A percentile compares a stretch with the other conserved stretches of the same genome.
Evolutionary conservation across 2,888 invertebrate species (phyloP).

Genomic region (Trichopoda pennipes): DNA sequence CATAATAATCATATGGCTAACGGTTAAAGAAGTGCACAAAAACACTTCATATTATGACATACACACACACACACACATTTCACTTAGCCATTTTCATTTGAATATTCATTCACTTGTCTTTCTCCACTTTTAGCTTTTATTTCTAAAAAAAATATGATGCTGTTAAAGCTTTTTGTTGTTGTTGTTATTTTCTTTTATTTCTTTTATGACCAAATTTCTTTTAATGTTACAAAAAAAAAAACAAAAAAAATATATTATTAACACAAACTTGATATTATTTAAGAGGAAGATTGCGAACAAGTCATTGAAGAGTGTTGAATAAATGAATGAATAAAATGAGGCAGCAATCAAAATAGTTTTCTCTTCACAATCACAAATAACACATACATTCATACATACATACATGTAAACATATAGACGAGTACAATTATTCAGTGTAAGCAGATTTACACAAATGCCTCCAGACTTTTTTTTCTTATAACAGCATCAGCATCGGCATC

Average conservation of each 20-base stretch:
- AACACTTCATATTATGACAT: not conserved
- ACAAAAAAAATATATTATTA: conserved; percentile 30
- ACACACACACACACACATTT: no score
- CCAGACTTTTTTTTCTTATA: not conserved
- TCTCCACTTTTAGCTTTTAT: not conserved
- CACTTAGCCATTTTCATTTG: conserved; percentile 1
- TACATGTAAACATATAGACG: not conserved
- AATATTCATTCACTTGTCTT: not conserved
- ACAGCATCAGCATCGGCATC: conserved; percentile 7
- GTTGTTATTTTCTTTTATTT: conserved; percentile 11
- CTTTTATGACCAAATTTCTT: conserved; percentile 35
- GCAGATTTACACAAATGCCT: no score
- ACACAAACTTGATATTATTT: conserved; percentile 56
- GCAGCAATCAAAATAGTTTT: not conserved
- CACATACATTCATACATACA: not conserved
- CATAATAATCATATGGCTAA: not conserved
- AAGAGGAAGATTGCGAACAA: conserved; percentile 52
- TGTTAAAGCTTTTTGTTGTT: conserved; percentile 25
- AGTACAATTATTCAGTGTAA: no score
- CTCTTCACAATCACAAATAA: not conserved
- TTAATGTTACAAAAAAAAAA: conserved; percentile 20
- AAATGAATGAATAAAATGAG: not conserved
- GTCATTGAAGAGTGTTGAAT: conserved; percentile 13
- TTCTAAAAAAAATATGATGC: not conserved
- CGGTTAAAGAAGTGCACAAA: not conserved